These are phyloP conservation scores for Exaiptasia diaphana DNA, from an alignment of 64 coral and sea anemone species.

Conservation along the genomic window DNA sequence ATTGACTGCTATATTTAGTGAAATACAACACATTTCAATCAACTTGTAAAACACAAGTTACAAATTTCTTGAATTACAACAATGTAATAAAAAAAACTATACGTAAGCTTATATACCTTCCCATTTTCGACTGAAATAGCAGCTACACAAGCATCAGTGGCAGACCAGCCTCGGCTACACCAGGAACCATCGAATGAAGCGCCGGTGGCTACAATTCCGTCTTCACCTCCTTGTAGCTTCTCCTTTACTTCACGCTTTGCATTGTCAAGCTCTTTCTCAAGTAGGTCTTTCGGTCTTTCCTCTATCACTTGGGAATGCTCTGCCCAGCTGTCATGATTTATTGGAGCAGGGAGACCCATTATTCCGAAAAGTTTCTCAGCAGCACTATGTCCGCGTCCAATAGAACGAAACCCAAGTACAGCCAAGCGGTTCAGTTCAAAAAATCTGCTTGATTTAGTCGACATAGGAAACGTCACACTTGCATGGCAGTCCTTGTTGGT, in stretches of 20 bases:
- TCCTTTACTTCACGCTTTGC: neutral
- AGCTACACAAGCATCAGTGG: conserved; percentile 41
- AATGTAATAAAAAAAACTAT: no score
- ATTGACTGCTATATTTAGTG: no score
- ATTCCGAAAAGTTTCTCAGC: neutral
- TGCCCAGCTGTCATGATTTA: neutral
- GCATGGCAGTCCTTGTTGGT: neutral
- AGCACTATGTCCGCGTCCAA: neutral
- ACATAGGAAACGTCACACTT: neutral
- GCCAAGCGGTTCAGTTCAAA: neutral
- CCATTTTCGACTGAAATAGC: conserved; percentile 57
- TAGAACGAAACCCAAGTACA: neutral
- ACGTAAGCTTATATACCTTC: no score
- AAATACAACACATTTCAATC: no score
- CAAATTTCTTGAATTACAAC: no score
- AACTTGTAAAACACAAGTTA: no score
- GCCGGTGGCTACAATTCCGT: neutral
- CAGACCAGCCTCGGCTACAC: conserved; percentile 47
- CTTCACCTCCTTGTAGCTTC: neutral
- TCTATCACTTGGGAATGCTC: neutral
- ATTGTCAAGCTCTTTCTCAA: neutral
- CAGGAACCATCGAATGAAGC: neutral
- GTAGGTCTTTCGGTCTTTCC: neutral
- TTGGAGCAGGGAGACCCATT: neutral
- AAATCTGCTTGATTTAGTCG: neutral